phyloP scores from a whole-genome alignment of 2,113 vertebrate genomes.

The Zosterops pallidus region DNA sequence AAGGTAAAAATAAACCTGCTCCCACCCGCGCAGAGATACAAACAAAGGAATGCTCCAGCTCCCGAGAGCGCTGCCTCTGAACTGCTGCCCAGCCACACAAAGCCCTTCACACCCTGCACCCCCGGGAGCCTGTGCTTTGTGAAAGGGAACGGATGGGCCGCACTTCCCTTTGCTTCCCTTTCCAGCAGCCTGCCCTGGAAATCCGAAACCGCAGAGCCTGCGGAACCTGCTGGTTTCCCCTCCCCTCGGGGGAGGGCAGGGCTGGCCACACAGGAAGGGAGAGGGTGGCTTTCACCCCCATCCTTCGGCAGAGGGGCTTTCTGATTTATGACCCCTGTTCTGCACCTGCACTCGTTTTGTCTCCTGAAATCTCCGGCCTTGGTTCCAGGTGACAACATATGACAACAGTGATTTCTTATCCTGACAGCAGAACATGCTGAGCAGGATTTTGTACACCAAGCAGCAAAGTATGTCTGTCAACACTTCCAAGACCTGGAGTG shows the following conservation, averaged over 20 bases:
- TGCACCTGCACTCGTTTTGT: not conserved
- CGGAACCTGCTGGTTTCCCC: not conserved
- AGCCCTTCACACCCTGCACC: not conserved
- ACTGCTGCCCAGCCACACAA: slow-evolving; percentile 23
- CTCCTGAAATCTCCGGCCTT: not conserved
- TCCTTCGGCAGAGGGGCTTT: not conserved
- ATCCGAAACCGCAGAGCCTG: not conserved
- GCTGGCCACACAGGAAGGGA: not conserved
- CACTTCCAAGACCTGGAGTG: not conserved
- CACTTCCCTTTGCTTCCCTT: not conserved
- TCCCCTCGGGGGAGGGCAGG: not conserved
- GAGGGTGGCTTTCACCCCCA: not conserved
- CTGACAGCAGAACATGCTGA: slow-evolving; percentile 20
- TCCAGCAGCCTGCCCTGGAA: not conserved
- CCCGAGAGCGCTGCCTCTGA: not conserved
- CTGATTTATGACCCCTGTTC: not conserved
- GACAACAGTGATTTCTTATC: slow-evolving; percentile 17
- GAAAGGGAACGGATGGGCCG: not conserved
- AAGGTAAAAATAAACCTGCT: slow-evolving; percentile 56
- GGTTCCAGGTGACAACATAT: slow-evolving; percentile 25
- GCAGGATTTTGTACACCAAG: not conserved
- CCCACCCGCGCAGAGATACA: not conserved
- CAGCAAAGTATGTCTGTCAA: slow-evolving; percentile 16
- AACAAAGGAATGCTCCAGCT: slow-evolving; percentile 32
- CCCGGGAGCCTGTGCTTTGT: not conserved